Conservation (phyloP, 2,113 vertebrate genomes). For the Machaerirhynchus nigripectus region DNA sequence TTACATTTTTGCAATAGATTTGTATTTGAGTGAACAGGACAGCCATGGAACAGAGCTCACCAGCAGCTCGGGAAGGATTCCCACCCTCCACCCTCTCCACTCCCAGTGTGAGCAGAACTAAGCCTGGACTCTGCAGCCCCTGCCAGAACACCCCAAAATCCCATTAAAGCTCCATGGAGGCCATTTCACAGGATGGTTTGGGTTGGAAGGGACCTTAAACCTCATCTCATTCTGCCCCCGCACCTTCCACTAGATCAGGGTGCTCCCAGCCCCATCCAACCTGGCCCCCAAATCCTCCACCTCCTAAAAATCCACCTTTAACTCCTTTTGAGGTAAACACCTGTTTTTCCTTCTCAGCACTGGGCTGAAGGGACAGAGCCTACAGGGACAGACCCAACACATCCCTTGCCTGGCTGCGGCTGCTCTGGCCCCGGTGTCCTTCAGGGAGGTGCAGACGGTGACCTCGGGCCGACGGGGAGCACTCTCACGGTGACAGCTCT, state of each 20-base stretch:
- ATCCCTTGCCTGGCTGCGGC: neutral
- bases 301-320: neutral
- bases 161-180: neutral
- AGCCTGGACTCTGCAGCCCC: neutral
- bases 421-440: neutral
- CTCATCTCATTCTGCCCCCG: accelerated
- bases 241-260: neutral
- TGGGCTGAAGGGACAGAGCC: neutral
- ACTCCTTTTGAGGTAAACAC: neutral
- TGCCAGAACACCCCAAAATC: neutral
- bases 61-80: neutral
- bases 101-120: neutral
- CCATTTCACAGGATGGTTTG: neutral
- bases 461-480: neutral
- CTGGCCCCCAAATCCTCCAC: neutral
- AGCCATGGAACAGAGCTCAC: neutral
- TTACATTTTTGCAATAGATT: neutral
- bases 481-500: neutral
- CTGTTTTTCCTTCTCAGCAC: neutral
- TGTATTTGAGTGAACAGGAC: neutral
- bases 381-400: neutral
- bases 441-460: neutral
- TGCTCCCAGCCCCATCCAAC: neutral
- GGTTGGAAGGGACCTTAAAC: neutral
- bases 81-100: neutral